Percentiles rank a stretch among this genome's conserved stretches.
phyloP scores from a whole-genome alignment of 2,888 invertebrate species.

The Scaptodrosophila latifasciaeformis region DNA sequence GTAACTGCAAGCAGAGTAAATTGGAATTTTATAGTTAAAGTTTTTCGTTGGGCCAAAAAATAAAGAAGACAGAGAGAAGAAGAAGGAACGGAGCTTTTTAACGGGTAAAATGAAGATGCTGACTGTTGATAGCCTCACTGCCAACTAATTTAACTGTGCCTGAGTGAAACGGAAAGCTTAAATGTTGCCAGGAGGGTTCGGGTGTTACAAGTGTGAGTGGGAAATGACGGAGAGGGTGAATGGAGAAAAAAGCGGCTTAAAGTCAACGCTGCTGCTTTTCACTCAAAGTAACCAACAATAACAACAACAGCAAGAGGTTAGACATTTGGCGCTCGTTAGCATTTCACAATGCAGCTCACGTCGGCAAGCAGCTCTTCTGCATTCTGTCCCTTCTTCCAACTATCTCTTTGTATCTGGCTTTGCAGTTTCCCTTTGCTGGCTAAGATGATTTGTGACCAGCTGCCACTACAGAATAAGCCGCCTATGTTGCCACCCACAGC shows the following conservation, averaged over 20 bases:
- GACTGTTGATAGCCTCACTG: conserved; percentile 11
- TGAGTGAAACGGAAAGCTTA: background rate
- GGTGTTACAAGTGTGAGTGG: background rate
- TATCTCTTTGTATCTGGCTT: background rate
- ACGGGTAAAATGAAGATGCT: conserved; percentile 45
- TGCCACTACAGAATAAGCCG: conserved; percentile 52
- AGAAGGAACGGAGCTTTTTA: background rate
- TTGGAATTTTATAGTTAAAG: conserved; percentile 58
- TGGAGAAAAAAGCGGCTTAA: background rate
- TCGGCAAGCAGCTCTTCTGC: conserved; percentile 24
- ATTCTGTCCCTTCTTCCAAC: conserved; percentile 1
- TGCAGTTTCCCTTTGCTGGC: conserved; percentile 1
- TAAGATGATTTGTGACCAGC: conserved; percentile 64
- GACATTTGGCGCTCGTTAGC: conserved; percentile 48
- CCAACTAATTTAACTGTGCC: conserved; percentile 1
- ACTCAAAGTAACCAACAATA: conserved; percentile 41
- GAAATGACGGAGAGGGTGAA: too few species aligned
- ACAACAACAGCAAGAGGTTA: conserved; percentile 21
- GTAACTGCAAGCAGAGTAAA: conserved; percentile 59
- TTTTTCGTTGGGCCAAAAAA: conserved; percentile 19
- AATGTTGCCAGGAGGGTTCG: too few species aligned
- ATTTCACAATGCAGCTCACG: conserved; percentile 61
- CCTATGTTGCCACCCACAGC: conserved; percentile 39
- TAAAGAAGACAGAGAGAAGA: background rate
- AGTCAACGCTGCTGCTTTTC: conserved; percentile 35